Evolutionary conservation across 1,140 invertebrate species (phyloP), one percentile per base, ranked within the genome.

Genomic region (Drosophila busckii): DNA sequence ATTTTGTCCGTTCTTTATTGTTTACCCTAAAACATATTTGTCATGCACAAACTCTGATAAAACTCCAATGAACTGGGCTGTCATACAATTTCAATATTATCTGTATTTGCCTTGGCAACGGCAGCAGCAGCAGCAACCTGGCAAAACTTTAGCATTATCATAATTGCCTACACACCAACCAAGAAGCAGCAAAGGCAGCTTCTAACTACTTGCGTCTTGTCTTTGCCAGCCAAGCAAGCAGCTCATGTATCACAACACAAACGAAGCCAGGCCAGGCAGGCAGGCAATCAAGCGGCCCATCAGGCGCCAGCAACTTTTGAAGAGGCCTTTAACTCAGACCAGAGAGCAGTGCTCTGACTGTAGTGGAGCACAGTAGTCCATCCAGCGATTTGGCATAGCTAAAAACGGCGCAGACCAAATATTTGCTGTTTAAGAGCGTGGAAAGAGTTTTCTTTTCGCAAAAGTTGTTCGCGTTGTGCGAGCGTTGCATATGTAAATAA

Each of bases 401-500:
- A 26, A 56, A 56, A 60, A 60, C n/a, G 52, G 44, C 53, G 37
- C 29, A 44, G 37, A 44, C 42, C 52, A 62, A 62, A 62, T 62
- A 62, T 56, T 62, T 62, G 53, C 29, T 44, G 38, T 28, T 26
- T 32, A 44, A 31, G 16, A 41, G 37, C 25, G 31, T 25, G 10
- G 22, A 23, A 10, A 31, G 52, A 29, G 37, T 48, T 62, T 62
- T 62, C 35, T 55, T 62, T 56, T 59, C 22, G 29, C 40, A 37
- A 63, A 80, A 78, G 54, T 68, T 73, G 50, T 44, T 52, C 15
- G 17, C 13, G 15, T 22, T 20, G 8, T 26, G 50, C 16, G 62
- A 55, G 52, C 65, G 67, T 80, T 80, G 68, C 68, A 73, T 73
- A 78, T 78, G 71, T 78, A 78, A 78, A 78, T 80, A 80, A 80